Conservation (phyloP, 2,888 invertebrate species). For the Neuroscelio doddi region DNA sequence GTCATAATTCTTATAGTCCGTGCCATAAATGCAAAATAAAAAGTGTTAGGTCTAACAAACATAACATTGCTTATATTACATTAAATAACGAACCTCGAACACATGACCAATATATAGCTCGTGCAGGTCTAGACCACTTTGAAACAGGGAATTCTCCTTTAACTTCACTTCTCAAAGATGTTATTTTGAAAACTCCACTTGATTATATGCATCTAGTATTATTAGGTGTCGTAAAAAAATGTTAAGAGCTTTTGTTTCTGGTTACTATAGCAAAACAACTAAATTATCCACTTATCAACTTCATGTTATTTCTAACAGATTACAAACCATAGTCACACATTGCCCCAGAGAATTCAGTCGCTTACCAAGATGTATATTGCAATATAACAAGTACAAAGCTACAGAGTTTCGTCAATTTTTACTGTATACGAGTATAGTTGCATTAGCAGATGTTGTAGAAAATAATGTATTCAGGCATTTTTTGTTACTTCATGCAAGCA, state of each 20-base stretch:
- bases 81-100: not conserved
- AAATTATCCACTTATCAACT: not conserved
- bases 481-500: conserved; percentile 19
- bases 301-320: conserved; percentile 1
- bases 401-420: conserved; percentile 51
- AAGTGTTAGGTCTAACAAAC: not conserved
- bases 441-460: conserved; percentile 28
- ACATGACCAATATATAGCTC: not conserved
- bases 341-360: too few relatives aligned
- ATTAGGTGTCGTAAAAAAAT: not conserved
- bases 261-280: not conserved
- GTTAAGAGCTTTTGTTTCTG: not conserved
- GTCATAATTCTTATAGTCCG: conserved; percentile 3
- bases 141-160: not conserved
- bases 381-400: conserved; percentile 49
- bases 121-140: not conserved
- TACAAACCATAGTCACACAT: too few relatives aligned
- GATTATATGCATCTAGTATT: not conserved
- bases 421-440: conserved; percentile 48
- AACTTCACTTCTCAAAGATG: not conserved
- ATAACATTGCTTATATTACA: not conserved
- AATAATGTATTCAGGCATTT: conserved; percentile 27
- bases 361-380: too few relatives aligned
- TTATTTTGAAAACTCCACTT: not conserved
- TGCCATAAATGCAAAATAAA: conserved; percentile 8